Conservation (phyloP, 2,888 invertebrate species). For the Poecilobothrus nobilitatus region DNA sequence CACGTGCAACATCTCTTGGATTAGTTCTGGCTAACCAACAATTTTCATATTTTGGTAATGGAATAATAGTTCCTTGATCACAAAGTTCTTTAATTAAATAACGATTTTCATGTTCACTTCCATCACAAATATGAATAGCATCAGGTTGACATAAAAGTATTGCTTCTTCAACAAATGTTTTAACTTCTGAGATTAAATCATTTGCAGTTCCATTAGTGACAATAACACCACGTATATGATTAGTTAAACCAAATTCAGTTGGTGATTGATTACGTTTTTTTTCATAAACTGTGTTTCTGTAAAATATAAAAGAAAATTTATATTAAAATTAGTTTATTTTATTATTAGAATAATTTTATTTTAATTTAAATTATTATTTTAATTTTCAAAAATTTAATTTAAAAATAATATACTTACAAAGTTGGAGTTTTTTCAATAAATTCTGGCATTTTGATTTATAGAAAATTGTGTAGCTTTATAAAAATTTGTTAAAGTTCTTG, state of each 20-base stretch:
- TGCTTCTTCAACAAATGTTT: slow-evolving; percentile 69
- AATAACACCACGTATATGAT: slow-evolving; percentile 47
- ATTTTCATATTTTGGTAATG: slow-evolving; percentile 83
- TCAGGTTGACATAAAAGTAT: slow-evolving; percentile 78
- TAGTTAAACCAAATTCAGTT: slow-evolving; percentile 42
- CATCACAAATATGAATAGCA: slow-evolving; percentile 86
- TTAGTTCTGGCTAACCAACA: slow-evolving; percentile 94
- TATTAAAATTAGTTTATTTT: neutral
- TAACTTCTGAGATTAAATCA: slow-evolving; percentile 46
- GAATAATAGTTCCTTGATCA: slow-evolving; percentile 67
- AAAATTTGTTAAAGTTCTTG: no score
- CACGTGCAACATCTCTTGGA: slow-evolving; percentile 95
- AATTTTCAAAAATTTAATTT: neutral
- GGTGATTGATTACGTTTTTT: slow-evolving; percentile 24
- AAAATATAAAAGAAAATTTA: slow-evolving; percentile 17
- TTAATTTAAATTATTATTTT: neutral
- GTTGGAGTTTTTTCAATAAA: slow-evolving; percentile 23
- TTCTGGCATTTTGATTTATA: slow-evolving; percentile 23
- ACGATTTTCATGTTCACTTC: slow-evolving; percentile 73
- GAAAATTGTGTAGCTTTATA: no score
- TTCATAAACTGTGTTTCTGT: slow-evolving; percentile 26
- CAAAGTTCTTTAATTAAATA: slow-evolving; percentile 67
- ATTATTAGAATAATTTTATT: neutral
- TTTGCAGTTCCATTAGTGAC: slow-evolving; percentile 46
- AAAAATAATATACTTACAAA: slow-evolving; percentile 21